Base-by-base conservation (phyloP, 2,113 vertebrate genomes). In the Cyanoliseus patagonus region DNA sequence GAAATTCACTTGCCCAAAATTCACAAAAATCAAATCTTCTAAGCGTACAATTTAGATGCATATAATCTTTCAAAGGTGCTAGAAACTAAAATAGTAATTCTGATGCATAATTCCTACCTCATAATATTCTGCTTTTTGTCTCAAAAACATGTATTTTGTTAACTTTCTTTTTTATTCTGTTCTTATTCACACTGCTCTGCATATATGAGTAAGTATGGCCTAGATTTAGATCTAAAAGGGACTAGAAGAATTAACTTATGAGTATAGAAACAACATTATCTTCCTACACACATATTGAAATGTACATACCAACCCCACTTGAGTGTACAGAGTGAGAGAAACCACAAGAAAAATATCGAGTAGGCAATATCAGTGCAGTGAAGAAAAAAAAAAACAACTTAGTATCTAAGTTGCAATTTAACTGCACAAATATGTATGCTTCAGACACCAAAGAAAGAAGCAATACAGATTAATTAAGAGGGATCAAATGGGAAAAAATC, bases 101-200 rank as follows among this genome's bases (percentile, higher is more conserved):
- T 42, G 22, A n/a, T 37, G 11, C 4, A n/a, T 67, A 69, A 7
- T 46, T 59, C 79, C 39, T 72, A 55, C 16, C 3, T 68, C 6
- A 61, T 7, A 49, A 28, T 41, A 44, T 61, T 76, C 52, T 67
- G 4, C 1, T 20, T 27, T 90, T 63, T 17, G 39, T 51, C 28
- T 27, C 70, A 30, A 57, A 70, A 93, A n/a, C 0, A 0, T 27
- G 1, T 44, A 27, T 42, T 74, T 82, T 89, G 1, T 11, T 27
- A 66, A 11, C 23, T 68, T 83, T 46, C 30, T 44, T 85, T 78
- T 51, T 24, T 59, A 2, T 30, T 89, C 28, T 81, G 15, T 67
- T 11, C 5, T 57, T 13, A 42, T 75, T 82, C 9, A 51, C 7
- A 25, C 17, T 49, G 8, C 7, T 90, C 9, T 90, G 44, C 68